Conservation (phyloP, 2,888 invertebrate species). For the Physocephala rufipes region DNA sequence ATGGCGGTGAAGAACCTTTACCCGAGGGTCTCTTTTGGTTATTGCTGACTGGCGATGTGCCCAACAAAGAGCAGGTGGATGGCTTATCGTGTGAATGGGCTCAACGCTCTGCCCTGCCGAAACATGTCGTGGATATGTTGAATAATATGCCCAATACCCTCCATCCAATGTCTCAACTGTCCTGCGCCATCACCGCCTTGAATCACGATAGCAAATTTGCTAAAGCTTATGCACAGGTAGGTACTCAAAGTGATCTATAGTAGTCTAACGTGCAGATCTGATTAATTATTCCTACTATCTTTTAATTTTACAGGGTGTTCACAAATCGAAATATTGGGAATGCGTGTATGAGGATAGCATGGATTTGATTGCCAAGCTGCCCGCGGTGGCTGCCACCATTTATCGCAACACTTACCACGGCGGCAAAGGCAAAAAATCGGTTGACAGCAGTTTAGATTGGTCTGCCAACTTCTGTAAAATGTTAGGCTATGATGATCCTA, state of each 20-base stretch:
- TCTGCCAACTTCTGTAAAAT: constrained; percentile 83
- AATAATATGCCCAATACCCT: constrained; percentile 82
- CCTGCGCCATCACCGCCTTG: constrained; percentile 81
- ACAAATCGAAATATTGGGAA: constrained; percentile 84
- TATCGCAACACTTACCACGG: constrained; percentile 80
- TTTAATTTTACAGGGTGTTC: constrained; percentile 65
- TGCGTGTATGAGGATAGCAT: constrained; percentile 82
- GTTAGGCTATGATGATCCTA: constrained; percentile 79
- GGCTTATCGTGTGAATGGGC: constrained; percentile 82
- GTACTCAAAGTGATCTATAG: neutral
- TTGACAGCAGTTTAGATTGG: constrained; percentile 84
- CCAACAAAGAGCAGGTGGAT: constrained; percentile 80
- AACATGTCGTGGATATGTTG: constrained; percentile 83
- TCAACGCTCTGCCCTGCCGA: constrained; percentile 74
- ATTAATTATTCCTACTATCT: neutral
- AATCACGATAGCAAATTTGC: constrained; percentile 87
- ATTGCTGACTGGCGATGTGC: constrained; percentile 87
- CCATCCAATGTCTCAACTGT: constrained; percentile 89
- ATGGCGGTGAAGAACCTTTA: constrained; percentile 82
- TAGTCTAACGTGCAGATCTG: neutral
- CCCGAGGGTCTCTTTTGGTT: constrained; percentile 97
- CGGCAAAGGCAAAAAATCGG: constrained; percentile 77
- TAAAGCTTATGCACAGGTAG: constrained; percentile 73
- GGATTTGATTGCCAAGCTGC: constrained; percentile 87
- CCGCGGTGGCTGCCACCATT: constrained; percentile 86